A percentile compares a stretch with the other conserved stretches of the same genome.
These are phyloP conservation scores for Ceratosolen fusciceps DNA, from an alignment of 1,140 invertebrate species.

Conservation along the genomic window DNA sequence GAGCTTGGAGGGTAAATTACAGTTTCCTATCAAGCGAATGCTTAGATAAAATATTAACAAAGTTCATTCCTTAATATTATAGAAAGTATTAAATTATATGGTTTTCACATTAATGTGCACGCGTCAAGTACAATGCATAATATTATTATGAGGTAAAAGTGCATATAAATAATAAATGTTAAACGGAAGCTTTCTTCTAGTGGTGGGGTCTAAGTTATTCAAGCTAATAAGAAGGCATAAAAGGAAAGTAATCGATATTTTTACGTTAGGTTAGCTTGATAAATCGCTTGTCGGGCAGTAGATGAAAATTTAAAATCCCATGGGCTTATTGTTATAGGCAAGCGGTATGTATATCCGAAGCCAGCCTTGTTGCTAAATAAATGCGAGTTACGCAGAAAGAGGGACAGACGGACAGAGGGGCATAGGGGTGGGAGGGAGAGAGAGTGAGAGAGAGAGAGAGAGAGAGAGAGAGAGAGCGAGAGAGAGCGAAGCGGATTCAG, in stretches of 20 bases:
- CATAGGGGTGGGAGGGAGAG: too few relatives aligned
- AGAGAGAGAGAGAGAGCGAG: too few relatives aligned
- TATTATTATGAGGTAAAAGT: neutral
- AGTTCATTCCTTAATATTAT: neutral
- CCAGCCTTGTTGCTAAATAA: too few relatives aligned
- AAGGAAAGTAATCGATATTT: neutral
- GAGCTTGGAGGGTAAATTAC: neutral
- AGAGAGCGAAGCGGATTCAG: too few relatives aligned
- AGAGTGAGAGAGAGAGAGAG: too few relatives aligned
- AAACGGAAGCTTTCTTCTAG: neutral
- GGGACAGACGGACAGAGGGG: too few relatives aligned
- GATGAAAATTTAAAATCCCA: too few relatives aligned
- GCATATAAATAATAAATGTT: slow-evolving; percentile 7
- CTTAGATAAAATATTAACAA: neutral
- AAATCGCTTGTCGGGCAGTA: too few relatives aligned
- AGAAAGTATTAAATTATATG: slow-evolving; percentile 14
- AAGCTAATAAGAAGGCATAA: neutral
- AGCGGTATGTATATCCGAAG: too few relatives aligned
- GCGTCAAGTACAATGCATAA: neutral
- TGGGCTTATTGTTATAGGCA: too few relatives aligned
- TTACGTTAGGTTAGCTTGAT: neutral
- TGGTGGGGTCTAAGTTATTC: neutral
- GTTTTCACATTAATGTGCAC: neutral
- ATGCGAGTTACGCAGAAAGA: too few relatives aligned
- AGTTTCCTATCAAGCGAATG: neutral